These are phyloP conservation scores for Galerucella pusilla DNA, from an alignment of 2,888 invertebrate genomes.

Conservation along the genomic window DNA sequence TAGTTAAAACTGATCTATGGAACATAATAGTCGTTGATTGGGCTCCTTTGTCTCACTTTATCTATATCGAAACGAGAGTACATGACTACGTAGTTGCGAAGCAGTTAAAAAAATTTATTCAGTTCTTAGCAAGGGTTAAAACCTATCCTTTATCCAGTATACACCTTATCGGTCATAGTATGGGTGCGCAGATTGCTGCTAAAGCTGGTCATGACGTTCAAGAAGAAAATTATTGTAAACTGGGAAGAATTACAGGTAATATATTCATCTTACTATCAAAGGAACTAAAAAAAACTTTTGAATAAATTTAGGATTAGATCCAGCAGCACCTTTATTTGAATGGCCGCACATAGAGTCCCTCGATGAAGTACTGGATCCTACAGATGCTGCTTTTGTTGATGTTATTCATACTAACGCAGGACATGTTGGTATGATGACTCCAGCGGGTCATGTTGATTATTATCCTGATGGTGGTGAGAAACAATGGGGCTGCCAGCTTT, in stretches of 20 bases:
- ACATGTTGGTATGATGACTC: conserved; percentile 63
- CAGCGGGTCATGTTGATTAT: conserved; percentile 69
- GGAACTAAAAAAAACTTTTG: not conserved
- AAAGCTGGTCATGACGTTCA: conserved; percentile 62
- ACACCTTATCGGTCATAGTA: conserved; percentile 68
- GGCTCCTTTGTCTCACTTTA: conserved; percentile 66
- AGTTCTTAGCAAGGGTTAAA: conserved; percentile 48
- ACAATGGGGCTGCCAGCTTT: conserved; percentile 69
- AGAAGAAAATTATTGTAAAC: conserved; percentile 51
- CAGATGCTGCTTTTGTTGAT: conserved; percentile 68
- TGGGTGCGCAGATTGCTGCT: conserved; percentile 68
- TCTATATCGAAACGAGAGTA: conserved; percentile 66
- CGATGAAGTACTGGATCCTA: conserved; percentile 64
- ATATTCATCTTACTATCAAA: not conserved
- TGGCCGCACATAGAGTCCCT: conserved; percentile 55
- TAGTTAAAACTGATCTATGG: conserved; percentile 54
- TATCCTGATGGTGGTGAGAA: conserved; percentile 71
- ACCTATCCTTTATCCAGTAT: conserved; percentile 53
- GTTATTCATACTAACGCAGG: conserved; percentile 69
- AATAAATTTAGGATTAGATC: conserved; percentile 66
- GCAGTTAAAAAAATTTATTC: conserved; percentile 61
- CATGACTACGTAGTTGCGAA: conserved; percentile 65
- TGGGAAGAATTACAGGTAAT: conserved; percentile 64
- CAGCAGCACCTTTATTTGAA: conserved; percentile 68
- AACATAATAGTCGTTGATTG: conserved; percentile 70